Evolutionary conservation across 2,888 invertebrate species (phyloP).

Genomic region (Toxonevra muliebris): DNA sequence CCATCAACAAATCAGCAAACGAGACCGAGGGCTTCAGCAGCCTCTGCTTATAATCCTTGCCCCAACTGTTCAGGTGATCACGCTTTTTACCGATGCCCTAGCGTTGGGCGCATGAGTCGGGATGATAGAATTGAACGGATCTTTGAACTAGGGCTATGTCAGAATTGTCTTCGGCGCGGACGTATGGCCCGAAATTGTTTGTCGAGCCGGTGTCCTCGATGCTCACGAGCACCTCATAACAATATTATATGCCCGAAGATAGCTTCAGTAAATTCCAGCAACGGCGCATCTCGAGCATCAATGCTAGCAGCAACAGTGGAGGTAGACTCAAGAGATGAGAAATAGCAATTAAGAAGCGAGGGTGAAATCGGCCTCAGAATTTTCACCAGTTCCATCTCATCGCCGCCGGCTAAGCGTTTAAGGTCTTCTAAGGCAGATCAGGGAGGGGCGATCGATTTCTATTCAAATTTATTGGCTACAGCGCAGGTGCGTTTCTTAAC

Average conservation of each 20-base stretch:
- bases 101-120: too few relatives aligned
- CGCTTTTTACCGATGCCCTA: too few relatives aligned
- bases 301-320: not conserved
- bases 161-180: not conserved
- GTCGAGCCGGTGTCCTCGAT: too few relatives aligned
- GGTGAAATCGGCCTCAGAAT: slow-evolving; percentile 11
- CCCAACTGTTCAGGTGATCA: not conserved
- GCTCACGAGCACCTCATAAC: too few relatives aligned
- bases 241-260: not conserved
- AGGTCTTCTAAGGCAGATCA: too few relatives aligned
- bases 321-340: too few relatives aligned
- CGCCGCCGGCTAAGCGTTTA: not conserved
- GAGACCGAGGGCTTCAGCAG: too few relatives aligned
- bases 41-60: too few relatives aligned
- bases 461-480: slow-evolving; percentile 15
- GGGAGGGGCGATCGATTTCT: not conserved
- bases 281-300: not conserved
- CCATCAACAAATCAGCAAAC: too few relatives aligned
- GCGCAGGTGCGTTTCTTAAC: slow-evolving; percentile 16
- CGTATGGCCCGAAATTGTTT: not conserved
- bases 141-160: slow-evolving; percentile 7
- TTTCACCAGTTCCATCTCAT: not conserved
- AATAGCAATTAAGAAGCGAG: too few relatives aligned
- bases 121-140: slow-evolving; percentile 24
- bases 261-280: not conserved